Percentiles rank a stretch among this genome's conserved stretches.
These are phyloP conservation scores for Anastatus disparis DNA, from an alignment of 1,140 invertebrate genomes.

Conservation along the genomic window DNA sequence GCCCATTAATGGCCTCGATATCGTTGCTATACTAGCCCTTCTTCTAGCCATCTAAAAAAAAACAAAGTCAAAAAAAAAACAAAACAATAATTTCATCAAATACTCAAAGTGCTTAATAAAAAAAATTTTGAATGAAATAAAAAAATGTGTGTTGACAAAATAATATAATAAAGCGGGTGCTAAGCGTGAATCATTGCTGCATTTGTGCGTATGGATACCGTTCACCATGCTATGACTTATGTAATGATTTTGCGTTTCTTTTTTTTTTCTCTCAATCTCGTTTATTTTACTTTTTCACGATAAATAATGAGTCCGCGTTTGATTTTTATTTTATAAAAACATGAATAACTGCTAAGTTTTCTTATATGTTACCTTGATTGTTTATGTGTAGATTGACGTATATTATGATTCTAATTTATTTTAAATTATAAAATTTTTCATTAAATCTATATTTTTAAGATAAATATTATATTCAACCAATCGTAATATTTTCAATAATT, in stretches of 20 bases:
- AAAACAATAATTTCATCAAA: slow-evolving; percentile 35
- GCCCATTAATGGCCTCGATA: slow-evolving; percentile 58
- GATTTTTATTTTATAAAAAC: too few relatives aligned
- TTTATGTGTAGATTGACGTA: too few relatives aligned
- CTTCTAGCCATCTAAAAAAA: slow-evolving; percentile 63
- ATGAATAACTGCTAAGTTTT: too few relatives aligned
- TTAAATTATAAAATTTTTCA: too few relatives aligned
- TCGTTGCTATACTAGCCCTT: slow-evolving; percentile 64
- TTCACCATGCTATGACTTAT: too few relatives aligned
- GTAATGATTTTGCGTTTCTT: not conserved
- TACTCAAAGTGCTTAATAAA: slow-evolving; percentile 31
- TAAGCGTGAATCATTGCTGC: slow-evolving; percentile 16
- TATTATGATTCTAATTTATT: too few relatives aligned
- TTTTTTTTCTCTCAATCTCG: not conserved
- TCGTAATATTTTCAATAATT: too few relatives aligned
- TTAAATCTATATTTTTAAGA: too few relatives aligned
- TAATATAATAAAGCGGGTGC: slow-evolving; percentile 13
- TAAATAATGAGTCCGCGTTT: too few relatives aligned
- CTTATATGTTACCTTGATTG: too few relatives aligned
- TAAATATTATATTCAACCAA: too few relatives aligned
- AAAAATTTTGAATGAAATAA: slow-evolving; percentile 12
- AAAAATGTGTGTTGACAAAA: not conserved
- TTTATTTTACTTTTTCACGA: too few relatives aligned
- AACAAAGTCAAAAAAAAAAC: slow-evolving; percentile 43
- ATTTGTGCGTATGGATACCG: not conserved